These are phyloP conservation scores for Rosalia funebris DNA, from an alignment of 2,888 invertebrate species.

Conservation along the genomic window DNA sequence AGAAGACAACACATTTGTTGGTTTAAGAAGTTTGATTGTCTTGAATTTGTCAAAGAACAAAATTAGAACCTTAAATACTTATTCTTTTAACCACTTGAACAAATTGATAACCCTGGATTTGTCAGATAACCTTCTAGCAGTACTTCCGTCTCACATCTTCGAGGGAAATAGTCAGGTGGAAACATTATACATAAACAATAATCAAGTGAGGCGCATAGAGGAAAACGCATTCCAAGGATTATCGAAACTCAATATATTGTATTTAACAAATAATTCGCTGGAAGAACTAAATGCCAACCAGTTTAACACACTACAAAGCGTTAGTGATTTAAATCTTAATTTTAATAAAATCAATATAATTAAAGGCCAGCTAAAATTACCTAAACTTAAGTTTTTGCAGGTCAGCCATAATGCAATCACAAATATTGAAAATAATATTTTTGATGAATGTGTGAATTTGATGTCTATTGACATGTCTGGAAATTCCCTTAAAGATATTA, in stretches of 20 bases:
- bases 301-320: constrained; percentile 13
- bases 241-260: constrained; percentile 1
- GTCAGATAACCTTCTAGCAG: constrained; percentile 16
- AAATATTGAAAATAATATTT: background rate
- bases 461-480: constrained; percentile 20
- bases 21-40: constrained; percentile 14
- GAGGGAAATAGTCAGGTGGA: constrained; percentile 6
- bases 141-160: constrained; percentile 16
- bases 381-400: constrained; percentile 18
- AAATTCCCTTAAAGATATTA: constrained; percentile 10
- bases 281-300: constrained; percentile 6
- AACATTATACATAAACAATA: constrained; percentile 16
- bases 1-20: constrained; percentile 19
- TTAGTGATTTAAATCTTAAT: constrained; percentile 10
- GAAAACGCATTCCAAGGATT: constrained; percentile 15
- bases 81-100: constrained; percentile 12
- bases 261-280: constrained; percentile 19
- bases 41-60: constrained; percentile 18
- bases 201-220: constrained; percentile 5
- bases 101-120: constrained; percentile 16
- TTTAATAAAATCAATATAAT: constrained; percentile 11
- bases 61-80: constrained; percentile 12
- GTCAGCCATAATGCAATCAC: constrained; percentile 8
- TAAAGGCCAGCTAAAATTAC: background rate
- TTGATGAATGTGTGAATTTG: constrained; percentile 4